A percentile compares a stretch with the other conserved stretches of the same genome.
phyloP scores from a whole-genome alignment of 2,888 invertebrate species.

The Oegoconia quadripuncta region DNA sequence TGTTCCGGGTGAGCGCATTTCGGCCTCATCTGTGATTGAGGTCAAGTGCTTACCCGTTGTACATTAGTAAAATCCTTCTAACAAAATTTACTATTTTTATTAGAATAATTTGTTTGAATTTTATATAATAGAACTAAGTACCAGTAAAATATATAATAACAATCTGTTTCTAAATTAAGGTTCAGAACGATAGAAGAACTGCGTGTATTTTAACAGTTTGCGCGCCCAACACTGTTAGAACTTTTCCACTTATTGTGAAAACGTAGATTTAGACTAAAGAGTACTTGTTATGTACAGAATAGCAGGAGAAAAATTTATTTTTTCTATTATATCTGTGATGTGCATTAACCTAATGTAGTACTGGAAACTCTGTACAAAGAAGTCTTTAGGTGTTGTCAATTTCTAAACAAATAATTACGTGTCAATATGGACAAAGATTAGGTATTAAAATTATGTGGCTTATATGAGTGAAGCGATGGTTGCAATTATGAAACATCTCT shows the following conservation, averaged over 20 bases:
- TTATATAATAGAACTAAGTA: no score
- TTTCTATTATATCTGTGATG: slow-evolving; percentile 70
- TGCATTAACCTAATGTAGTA: slow-evolving; percentile 52
- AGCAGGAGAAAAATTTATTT: slow-evolving; percentile 50
- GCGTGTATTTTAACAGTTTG: neutral
- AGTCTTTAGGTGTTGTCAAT: slow-evolving; percentile 67
- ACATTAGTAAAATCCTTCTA: no score
- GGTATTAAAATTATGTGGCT: slow-evolving; percentile 58
- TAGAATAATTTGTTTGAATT: no score
- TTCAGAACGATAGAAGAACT: no score
- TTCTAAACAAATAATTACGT: slow-evolving; percentile 32
- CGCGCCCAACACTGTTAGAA: slow-evolving; percentile 7
- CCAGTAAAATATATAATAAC: no score
- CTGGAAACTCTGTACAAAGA: slow-evolving; percentile 60
- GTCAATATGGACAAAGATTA: slow-evolving; percentile 36
- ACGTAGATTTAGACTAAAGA: slow-evolving; percentile 50
- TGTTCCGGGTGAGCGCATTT: no score
- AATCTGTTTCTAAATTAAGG: no score
- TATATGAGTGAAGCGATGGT: slow-evolving; percentile 54
- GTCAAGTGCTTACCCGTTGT: no score
- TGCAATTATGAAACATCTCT: slow-evolving; percentile 44
- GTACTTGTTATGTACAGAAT: slow-evolving; percentile 63
- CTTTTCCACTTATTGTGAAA: neutral
- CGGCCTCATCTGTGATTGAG: no score
- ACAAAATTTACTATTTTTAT: no score